Conservation (phyloP, 2,888 invertebrate genomes). For the Drosophila austrosaltans region DNA sequence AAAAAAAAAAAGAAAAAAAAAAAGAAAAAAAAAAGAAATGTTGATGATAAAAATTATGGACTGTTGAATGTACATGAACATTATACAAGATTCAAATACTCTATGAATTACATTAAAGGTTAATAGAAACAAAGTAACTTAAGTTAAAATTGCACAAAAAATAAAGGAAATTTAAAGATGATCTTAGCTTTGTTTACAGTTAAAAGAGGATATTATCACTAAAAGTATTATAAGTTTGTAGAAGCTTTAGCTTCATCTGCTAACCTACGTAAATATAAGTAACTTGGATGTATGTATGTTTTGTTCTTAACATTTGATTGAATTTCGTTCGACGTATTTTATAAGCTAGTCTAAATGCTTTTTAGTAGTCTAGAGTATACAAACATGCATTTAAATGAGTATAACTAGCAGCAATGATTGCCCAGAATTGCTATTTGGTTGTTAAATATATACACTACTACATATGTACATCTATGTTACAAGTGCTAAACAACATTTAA, state of each 20-base stretch:
- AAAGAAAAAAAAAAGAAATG: slow-evolving; percentile 19
- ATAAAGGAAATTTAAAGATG: not conserved
- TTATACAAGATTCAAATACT: slow-evolving; percentile 16
- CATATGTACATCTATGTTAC: slow-evolving; percentile 18
- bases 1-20: not conserved
- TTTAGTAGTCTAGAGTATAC: not conserved
- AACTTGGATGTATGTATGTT: no score
- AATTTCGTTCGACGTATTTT: not conserved
- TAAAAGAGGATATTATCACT: no score
- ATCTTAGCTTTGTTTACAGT: no score
- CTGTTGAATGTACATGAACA: slow-evolving; percentile 21
- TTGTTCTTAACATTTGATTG: no score
- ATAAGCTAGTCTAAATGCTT: not conserved
- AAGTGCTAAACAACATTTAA: slow-evolving; percentile 55
- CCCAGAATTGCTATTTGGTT: slow-evolving; percentile 47
- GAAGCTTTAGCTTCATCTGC: no score
- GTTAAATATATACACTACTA: slow-evolving; percentile 43
- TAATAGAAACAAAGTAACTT: not conserved
- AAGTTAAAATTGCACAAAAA: not conserved
- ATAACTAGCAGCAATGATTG: slow-evolving; percentile 58
- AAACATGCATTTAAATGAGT: not conserved
- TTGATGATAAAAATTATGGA: slow-evolving; percentile 48
- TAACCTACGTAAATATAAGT: no score
- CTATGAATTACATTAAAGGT: not conserved
- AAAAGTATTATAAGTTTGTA: no score